Evolutionary conservation across 2,113 vertebrate species (phyloP), one percentile per base, ranked within the genome.

Genomic region (Rana temporaria): DNA sequence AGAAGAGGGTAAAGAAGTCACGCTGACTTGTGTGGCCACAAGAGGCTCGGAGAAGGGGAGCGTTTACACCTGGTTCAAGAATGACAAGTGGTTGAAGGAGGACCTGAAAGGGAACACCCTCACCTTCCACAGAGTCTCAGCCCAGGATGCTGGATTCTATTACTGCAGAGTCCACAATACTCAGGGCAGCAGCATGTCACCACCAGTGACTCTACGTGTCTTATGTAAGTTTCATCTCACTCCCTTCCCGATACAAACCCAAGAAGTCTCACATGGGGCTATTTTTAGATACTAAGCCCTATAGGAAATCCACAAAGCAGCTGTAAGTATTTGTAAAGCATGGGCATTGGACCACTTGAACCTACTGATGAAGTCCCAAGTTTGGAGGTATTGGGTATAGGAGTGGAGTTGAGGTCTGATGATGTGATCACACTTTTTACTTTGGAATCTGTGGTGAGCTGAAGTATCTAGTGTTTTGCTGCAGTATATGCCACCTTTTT

Each of bases 31-130:
- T 22, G 0, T 80, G 65, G 85, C 87, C 1, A 48, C 88, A 16
- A 2, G 12, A 24, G 81, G 26, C 0, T 0, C 0, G 0, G 32
- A 0, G 0, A 56, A 66, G 0, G 81, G 85, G 26, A 42, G 52
- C 0, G 84, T 68, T 14, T 90, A 90, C 78, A 15, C 81, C 64
- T 94, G 93, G 93, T 94, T 89, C 83, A 85, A 79, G 78, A 93
- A 93, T 0, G 2, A 75, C 42, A 63, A 38, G 53, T 59, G 30
- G 60, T 69, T 91, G 12, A 73, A 0, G 68, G 85, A 86, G 22
- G 60, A 66, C 20, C 3, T n/a, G 0, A 3, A 3, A 16, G 67
- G 78, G 30, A 71, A 0, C 4, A 22, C 24, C 11, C 63, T 65
- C 7, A 24, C 12, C 1, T 11, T 38, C 0, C 0, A 0, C 0